Conservation (phyloP, 1,140 invertebrate species). For the Drosophila lowei region DNA sequence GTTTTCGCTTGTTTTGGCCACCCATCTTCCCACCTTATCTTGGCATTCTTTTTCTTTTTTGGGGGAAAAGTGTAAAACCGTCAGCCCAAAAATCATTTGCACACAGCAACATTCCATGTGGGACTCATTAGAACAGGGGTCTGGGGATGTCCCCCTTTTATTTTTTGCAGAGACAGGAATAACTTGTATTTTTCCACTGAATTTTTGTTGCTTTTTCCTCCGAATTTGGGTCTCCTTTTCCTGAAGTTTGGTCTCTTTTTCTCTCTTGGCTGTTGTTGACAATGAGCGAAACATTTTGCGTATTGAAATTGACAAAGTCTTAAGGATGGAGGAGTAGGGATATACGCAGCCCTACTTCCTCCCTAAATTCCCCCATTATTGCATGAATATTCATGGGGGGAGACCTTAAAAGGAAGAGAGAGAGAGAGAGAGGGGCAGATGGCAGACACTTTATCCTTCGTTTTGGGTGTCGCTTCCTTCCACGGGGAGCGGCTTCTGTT, state of each 20-base stretch:
- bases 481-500: slow-evolving; percentile 16
- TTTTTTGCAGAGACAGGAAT: slow-evolving; percentile 20
- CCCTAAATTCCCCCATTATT: slow-evolving; percentile 17
- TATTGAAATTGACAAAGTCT: slow-evolving; percentile 58
- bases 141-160: slow-evolving; percentile 8
- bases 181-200: slow-evolving; percentile 31
- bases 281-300: slow-evolving; percentile 54
- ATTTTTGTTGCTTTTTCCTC: no score
- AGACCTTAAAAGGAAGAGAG: slow-evolving; percentile 2
- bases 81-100: slow-evolving; percentile 66
- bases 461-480: slow-evolving; percentile 6
- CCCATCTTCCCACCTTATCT: not conserved
- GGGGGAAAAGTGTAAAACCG: slow-evolving; percentile 47
- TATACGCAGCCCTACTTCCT: not conserved
- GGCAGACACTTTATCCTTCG: slow-evolving; percentile 43
- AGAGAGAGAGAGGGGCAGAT: slow-evolving; percentile 4
- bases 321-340: not conserved
- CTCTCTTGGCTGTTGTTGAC: slow-evolving; percentile 32
- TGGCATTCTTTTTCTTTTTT: not conserved
- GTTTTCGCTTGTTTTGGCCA: slow-evolving; percentile 16
- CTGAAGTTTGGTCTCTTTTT: no score
- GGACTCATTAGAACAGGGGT: slow-evolving; percentile 61
- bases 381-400: slow-evolving; percentile 68
- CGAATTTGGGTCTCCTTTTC: no score
- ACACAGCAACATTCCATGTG: slow-evolving; percentile 47